These are phyloP conservation scores for Drosophila ambigua DNA, from an alignment of 1,140 invertebrate genomes.

Conservation along the genomic window DNA sequence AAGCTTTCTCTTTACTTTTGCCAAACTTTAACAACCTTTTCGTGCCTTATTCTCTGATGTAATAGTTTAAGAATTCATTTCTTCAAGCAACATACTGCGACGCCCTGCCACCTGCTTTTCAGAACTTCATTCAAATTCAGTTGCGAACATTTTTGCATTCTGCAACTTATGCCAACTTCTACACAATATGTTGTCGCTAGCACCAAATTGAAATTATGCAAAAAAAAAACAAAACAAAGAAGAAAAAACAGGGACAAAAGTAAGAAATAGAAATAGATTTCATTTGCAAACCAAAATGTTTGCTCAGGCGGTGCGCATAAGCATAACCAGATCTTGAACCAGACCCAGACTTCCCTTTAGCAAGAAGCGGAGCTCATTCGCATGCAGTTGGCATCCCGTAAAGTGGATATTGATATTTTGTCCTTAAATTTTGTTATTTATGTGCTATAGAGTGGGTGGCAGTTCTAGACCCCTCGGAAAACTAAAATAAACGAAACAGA, in stretches of 20 bases:
- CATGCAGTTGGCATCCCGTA: conserved; percentile 71
- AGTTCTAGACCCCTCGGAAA: conserved; percentile 23
- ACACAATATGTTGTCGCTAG: conserved; percentile 72
- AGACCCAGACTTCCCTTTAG: conserved; percentile 16
- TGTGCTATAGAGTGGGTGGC: conserved; percentile 42
- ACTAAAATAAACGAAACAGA: conserved; percentile 58
- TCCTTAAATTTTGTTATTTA: conserved; percentile 82
- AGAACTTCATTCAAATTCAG: conserved; percentile 17
- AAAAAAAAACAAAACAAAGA: conserved; percentile 65
- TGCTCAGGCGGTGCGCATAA: conserved; percentile 47
- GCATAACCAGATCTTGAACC: too few species aligned
- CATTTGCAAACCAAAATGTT: conserved; percentile 73
- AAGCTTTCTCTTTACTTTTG: too few species aligned
- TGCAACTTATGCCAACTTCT: conserved; percentile 44
- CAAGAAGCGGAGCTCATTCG: conserved; percentile 58
- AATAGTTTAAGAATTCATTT: conserved; percentile 1
- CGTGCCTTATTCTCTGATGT: too few species aligned
- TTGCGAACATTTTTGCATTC: conserved; percentile 13
- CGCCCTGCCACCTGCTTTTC: too few species aligned
- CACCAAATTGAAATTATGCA: conserved; percentile 72
- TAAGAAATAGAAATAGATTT: conserved; percentile 74
- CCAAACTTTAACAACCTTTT: too few species aligned
- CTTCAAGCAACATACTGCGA: neutral
- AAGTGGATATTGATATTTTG: conserved; percentile 83
- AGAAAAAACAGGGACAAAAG: conserved; percentile 46